Evolutionary conservation across 2,797 vertebrate species (phyloP).

Genomic region (Hippoglossus hippoglossus): DNA sequence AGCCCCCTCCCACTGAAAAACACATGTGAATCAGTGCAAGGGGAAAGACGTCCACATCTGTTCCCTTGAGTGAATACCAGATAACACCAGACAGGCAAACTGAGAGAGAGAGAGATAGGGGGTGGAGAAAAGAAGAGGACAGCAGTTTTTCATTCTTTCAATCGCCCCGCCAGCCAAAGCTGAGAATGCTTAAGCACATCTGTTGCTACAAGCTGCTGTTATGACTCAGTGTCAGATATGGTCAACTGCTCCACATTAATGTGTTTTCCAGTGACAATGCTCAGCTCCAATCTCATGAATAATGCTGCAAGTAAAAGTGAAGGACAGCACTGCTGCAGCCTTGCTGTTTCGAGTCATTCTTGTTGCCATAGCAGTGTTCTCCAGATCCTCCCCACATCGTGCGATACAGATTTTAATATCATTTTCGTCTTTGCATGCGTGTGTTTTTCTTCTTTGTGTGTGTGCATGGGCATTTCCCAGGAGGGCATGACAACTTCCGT

Average conservation of each 20-base stretch:
- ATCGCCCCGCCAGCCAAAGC: conserved; percentile 12
- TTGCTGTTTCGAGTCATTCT: conserved; percentile 55
- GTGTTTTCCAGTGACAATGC: conserved; percentile 31
- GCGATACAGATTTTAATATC: conserved; percentile 15
- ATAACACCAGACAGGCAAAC: conserved; percentile 18
- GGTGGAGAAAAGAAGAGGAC: conserved; percentile 3
- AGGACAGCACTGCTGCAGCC: conserved; percentile 49
- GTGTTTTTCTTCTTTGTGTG: conserved; percentile 1
- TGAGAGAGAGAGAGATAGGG: conserved; percentile 2
- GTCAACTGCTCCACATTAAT: conserved; percentile 65
- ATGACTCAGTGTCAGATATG: conserved; percentile 49
- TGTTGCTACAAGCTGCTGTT: conserved; percentile 46
- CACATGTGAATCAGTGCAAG: conserved; percentile 41
- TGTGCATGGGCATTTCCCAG: conserved; percentile 71
- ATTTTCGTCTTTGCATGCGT: conserved; percentile 16
- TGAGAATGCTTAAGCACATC: conserved; percentile 48
- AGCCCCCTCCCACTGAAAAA: conserved; percentile 28
- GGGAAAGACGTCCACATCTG: conserved; percentile 72
- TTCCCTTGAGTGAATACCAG: conserved; percentile 49
- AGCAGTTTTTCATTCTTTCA: conserved; percentile 22
- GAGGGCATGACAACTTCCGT: conserved; percentile 93
- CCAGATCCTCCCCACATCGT: neutral
- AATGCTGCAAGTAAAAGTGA: conserved; percentile 38
- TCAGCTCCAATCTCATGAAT: conserved; percentile 54
- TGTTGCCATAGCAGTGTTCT: conserved; percentile 64